A percentile compares a stretch with the other conserved stretches of the same genome.
phyloP scores from a whole-genome alignment of 2,113 vertebrate genomes.

The Cyprinus carpio region DNA sequence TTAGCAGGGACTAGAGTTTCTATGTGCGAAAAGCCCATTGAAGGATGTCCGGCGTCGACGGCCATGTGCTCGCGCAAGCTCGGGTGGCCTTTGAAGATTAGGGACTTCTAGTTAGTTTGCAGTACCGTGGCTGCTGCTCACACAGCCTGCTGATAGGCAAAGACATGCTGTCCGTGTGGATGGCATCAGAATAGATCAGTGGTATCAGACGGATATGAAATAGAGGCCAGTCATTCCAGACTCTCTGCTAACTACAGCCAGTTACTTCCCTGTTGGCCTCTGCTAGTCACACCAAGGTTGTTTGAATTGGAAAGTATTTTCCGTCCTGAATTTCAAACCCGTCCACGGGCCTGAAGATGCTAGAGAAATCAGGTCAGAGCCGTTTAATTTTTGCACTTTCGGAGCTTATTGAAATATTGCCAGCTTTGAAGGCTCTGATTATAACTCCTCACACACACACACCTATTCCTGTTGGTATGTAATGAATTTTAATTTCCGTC shows the following conservation, averaged over 20 bases:
- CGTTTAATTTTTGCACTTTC: conserved; percentile 3
- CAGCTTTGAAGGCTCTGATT: conserved; percentile 27
- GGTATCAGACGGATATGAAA: conserved; percentile 32
- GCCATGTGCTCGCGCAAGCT: not conserved
- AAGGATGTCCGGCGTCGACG: not conserved
- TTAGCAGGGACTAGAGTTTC: not conserved
- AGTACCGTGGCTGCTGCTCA: not conserved
- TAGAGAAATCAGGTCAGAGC: not conserved
- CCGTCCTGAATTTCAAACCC: conserved; percentile 45
- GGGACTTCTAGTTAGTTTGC: conserved; percentile 14
- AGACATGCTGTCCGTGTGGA: conserved; percentile 22
- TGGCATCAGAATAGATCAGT: conserved; percentile 42
- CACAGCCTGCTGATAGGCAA: conserved; percentile 26
- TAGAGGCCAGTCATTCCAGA: conserved; percentile 35
- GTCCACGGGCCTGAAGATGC: not conserved
- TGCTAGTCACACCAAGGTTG: conserved; percentile 33
- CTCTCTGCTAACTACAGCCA: not conserved
- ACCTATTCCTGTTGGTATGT: conserved; percentile 33
- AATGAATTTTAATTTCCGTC: conserved; percentile 11
- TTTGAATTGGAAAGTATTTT: conserved; percentile 37
- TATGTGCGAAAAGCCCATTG: not conserved
- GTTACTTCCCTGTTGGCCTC: conserved; percentile 24
- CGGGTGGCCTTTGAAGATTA: conserved; percentile 9
- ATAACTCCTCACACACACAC: conserved; percentile 4
- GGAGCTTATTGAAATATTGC: conserved; percentile 22